A percentile compares a stretch with the other conserved stretches of the same genome.
Evolutionary conservation across 2,888 invertebrate genomes (phyloP).

Genomic region (Ypsolopha scabrella): DNA sequence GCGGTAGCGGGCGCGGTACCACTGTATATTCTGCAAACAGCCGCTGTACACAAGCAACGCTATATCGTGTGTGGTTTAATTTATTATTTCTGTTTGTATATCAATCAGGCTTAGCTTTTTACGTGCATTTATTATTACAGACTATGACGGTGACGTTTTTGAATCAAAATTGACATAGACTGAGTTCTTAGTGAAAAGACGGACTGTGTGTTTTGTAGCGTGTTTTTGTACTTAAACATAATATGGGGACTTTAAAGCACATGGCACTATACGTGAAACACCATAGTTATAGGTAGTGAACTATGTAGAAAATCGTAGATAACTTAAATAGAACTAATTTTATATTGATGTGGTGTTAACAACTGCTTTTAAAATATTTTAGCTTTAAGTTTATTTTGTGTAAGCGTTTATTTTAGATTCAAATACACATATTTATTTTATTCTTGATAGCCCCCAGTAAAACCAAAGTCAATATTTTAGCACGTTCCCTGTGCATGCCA

Average conservation of each 20-base stretch:
- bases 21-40: constrained; percentile 50
- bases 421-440: background rate
- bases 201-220: constrained; percentile 1
- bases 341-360: constrained; percentile 5
- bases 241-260: constrained; percentile 14
- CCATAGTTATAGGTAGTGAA: constrained; percentile 6
- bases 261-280: constrained; percentile 13
- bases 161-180: background rate
- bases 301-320: constrained; percentile 6
- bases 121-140: constrained; percentile 29
- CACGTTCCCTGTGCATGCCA: background rate
- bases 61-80: constrained; percentile 52
- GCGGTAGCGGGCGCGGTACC: constrained; percentile 31
- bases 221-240: constrained; percentile 11
- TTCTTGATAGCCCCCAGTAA: background rate
- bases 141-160: background rate
- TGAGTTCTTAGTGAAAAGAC: background rate
- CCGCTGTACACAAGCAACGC: constrained; percentile 63
- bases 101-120: constrained; percentile 54
- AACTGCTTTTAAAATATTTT: constrained; percentile 5
- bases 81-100: constrained; percentile 28
- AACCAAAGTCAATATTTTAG: background rate
- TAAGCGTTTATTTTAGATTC: constrained; percentile 30
- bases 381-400: constrained; percentile 19
- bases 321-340: constrained; percentile 2